Conservation (phyloP, 2,113 vertebrate genomes). For the Urocitellus parryii region DNA sequence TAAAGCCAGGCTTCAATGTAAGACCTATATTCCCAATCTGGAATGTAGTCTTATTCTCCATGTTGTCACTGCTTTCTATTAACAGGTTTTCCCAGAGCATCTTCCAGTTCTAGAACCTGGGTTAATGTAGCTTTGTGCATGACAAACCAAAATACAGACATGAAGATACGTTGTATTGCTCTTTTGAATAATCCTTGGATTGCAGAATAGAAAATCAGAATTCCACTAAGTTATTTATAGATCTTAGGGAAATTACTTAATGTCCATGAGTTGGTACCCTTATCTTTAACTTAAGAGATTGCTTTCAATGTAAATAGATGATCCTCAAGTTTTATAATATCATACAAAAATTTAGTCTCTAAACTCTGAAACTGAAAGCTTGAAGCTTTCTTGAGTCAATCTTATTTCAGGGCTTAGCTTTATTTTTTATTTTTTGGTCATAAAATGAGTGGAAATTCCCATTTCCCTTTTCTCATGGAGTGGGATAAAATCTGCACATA, state of each 20-base stretch:
- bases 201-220: not conserved
- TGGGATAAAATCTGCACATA: not conserved
- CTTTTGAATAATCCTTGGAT: not conserved
- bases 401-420: not conserved
- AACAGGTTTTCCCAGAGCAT: not conserved
- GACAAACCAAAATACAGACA: not conserved
- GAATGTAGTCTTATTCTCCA: not conserved
- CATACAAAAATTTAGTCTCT: not conserved
- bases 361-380: not conserved
- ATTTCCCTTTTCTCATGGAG: not conserved
- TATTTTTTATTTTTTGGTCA: not conserved
- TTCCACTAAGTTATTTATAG: not conserved
- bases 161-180: not conserved
- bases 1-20: not conserved
- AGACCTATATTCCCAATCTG: not conserved
- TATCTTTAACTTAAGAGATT: not conserved
- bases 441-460: conserved; percentile 14
- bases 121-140: not conserved
- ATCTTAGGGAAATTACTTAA: conserved; percentile 20
- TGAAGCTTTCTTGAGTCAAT: not conserved
- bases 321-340: not conserved
- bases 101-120: not conserved
- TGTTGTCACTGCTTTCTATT: not conserved
- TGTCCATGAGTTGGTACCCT: not conserved
- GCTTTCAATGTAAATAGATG: not conserved